Percentiles rank a stretch among this genome's conserved stretches.
Conservation (phyloP, 2,888 invertebrate genomes). For the Noctuana brunneofusca region DNA sequence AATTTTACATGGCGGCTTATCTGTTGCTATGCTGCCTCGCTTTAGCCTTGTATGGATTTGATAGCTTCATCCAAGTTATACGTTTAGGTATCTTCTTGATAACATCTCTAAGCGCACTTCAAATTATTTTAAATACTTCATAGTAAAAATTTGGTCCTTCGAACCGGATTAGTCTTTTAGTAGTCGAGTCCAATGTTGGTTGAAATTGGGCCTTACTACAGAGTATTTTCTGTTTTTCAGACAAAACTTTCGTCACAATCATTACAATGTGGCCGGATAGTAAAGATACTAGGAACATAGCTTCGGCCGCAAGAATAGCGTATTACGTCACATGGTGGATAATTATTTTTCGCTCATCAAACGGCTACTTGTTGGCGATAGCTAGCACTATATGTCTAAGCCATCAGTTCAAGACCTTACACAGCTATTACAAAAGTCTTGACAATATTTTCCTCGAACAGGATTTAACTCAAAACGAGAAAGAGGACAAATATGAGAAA, state of each 20-base stretch:
- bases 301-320: slow-evolving; percentile 43
- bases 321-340: slow-evolving; percentile 53
- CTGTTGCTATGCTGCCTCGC: slow-evolving; percentile 34
- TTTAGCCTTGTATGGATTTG: slow-evolving; percentile 43
- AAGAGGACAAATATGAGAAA: slow-evolving; percentile 51
- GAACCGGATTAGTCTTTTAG: background rate
- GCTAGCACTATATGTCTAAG: slow-evolving; percentile 48
- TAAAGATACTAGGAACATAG: slow-evolving; percentile 42
- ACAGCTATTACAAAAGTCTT: slow-evolving; percentile 55
- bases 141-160: background rate
- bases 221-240: slow-evolving; percentile 31
- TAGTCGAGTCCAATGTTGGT: background rate
- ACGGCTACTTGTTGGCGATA: slow-evolving; percentile 47
- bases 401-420: slow-evolving; percentile 55
- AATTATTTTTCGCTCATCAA: slow-evolving; percentile 44
- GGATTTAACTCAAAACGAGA: slow-evolving; percentile 46
- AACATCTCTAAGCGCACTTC: background rate
- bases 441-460: slow-evolving; percentile 47
- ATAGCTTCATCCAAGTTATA: slow-evolving; percentile 42
- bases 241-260: slow-evolving; percentile 49
- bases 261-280: slow-evolving; percentile 57
- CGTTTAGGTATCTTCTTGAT: slow-evolving; percentile 36
- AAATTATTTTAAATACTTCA: background rate
- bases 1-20: slow-evolving; percentile 44
- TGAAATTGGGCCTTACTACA: background rate